Evolutionary conservation across 35 echinoderm and acorn worm species (phyloP).

Genomic region (Lytechinus variegatus): DNA sequence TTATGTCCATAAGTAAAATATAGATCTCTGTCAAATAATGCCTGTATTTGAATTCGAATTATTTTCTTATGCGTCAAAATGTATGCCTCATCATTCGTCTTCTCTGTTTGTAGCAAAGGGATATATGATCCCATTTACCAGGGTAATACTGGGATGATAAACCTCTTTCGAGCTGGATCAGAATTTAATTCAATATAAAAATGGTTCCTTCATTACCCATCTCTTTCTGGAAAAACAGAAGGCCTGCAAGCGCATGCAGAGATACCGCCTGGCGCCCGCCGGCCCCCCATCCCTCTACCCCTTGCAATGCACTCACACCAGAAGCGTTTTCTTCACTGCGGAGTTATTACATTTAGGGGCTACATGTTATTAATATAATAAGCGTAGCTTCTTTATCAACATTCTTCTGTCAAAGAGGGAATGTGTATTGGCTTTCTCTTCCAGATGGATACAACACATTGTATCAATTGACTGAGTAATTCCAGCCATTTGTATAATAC

Average conservation of each 20-base stretch:
- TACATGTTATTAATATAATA: neutral
- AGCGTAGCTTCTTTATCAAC: neutral
- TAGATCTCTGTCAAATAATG: no score
- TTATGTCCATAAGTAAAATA: no score
- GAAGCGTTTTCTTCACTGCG: neutral
- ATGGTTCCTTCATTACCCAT: neutral
- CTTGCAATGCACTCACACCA: neutral
- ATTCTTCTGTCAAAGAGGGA: neutral
- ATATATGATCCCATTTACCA: no score
- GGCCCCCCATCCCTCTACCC: neutral
- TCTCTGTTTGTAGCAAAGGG: no score
- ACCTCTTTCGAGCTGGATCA: neutral
- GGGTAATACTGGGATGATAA: neutral
- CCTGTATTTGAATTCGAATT: no score
- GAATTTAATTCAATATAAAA: neutral
- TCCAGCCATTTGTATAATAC: no score
- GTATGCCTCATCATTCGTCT: no score
- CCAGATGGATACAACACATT: no score
- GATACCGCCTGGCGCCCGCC: constrained; percentile 2
- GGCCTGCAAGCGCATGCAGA: neutral
- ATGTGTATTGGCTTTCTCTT: no score
- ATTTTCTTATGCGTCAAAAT: no score
- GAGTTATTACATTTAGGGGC: neutral
- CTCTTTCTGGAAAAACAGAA: neutral
- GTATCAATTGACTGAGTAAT: no score